These are phyloP conservation scores for Neoniphon sammara DNA, from an alignment of 2,797 vertebrate genomes.

Conservation along the genomic window DNA sequence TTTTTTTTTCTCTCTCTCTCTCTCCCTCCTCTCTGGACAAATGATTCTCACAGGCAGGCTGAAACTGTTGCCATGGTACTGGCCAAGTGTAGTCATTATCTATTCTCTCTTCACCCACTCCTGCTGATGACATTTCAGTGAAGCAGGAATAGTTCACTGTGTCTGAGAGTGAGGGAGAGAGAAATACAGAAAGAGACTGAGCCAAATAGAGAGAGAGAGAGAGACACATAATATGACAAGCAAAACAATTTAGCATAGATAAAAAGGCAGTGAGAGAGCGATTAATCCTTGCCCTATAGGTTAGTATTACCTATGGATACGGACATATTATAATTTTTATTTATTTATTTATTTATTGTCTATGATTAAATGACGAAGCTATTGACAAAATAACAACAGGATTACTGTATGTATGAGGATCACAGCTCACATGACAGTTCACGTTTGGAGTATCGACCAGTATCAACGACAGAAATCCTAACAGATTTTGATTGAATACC, in stretches of 20 bases:
- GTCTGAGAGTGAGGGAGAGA: conserved; percentile 39
- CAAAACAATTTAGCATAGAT: background rate
- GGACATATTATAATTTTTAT: background rate
- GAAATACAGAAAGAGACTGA: background rate
- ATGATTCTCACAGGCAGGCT: conserved; percentile 54
- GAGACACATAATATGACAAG: background rate
- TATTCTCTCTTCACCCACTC: conserved; percentile 66
- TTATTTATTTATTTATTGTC: no score
- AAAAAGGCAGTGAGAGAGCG: background rate
- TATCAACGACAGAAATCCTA: background rate
- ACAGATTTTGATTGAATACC: conserved; percentile 14
- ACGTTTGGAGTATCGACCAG: conserved; percentile 6
- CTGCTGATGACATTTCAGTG: conserved; percentile 67
- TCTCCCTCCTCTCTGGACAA: conserved; percentile 40
- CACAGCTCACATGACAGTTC: background rate
- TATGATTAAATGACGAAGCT: conserved; percentile 6
- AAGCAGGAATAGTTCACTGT: conserved; percentile 51
- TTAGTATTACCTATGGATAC: background rate
- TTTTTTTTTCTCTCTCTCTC: conserved; percentile 13
- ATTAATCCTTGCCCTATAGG: background rate
- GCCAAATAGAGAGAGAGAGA: background rate
- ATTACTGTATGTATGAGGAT: background rate
- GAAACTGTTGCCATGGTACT: conserved; percentile 77
- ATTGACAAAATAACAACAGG: background rate
- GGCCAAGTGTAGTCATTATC: conserved; percentile 73